These are phyloP conservation scores for Emydura subglobosa DNA, from an alignment of 2,113 vertebrate genomes.

Conservation along the genomic window DNA sequence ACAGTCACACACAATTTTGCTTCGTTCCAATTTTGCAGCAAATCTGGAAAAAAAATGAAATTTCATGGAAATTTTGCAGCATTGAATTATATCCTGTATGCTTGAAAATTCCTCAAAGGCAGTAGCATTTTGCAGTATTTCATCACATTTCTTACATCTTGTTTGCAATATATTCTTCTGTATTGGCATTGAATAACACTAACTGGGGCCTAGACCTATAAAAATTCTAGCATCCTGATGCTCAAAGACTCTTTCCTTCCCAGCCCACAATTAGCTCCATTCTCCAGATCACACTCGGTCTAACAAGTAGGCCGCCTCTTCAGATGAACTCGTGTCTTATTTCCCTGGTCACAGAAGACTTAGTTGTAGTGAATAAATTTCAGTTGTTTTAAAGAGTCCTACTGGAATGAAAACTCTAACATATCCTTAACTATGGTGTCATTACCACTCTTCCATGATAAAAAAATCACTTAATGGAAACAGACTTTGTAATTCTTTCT, in stretches of 20 bases:
- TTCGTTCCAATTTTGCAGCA: not conserved
- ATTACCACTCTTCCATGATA: not conserved
- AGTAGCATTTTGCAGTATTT: not conserved
- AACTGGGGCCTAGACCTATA: not conserved
- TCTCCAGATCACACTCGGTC: not conserved
- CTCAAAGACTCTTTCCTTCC: accelerated
- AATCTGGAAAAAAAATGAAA: not conserved
- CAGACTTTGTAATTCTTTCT: not conserved
- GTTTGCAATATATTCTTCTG: not conserved
- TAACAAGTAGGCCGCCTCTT: not conserved
- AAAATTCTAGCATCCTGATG: not conserved
- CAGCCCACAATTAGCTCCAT: accelerated
- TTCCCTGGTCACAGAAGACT: not conserved
- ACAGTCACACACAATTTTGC: not conserved
- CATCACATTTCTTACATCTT: accelerated
- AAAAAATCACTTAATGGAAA: not conserved
- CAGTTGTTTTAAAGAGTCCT: not conserved
- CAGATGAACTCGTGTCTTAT: not conserved
- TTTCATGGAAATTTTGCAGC: not conserved
- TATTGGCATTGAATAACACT: not conserved
- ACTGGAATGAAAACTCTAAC: not conserved
- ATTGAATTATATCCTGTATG: not conserved
- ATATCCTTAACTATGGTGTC: not conserved
- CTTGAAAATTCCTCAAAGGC: not conserved
- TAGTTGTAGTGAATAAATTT: not conserved